Conservation (phyloP, 1,140 invertebrate species). For the Bombyx mandarina region DNA sequence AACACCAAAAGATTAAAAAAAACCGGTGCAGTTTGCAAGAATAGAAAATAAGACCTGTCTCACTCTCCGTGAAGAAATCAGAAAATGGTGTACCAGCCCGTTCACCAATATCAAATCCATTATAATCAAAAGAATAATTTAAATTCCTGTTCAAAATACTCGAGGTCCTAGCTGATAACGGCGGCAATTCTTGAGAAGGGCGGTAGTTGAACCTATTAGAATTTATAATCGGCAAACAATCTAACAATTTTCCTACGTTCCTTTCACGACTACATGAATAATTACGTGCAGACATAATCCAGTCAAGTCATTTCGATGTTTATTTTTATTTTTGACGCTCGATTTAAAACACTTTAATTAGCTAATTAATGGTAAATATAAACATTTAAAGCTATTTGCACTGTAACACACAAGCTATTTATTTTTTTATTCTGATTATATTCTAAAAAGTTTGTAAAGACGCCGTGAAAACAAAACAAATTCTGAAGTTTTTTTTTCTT, state of each 20-base stretch:
- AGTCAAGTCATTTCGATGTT: too few species aligned
- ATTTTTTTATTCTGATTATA: too few species aligned
- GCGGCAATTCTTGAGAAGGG: conserved; percentile 34
- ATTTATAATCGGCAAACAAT: conserved; percentile 55
- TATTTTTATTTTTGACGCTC: too few species aligned
- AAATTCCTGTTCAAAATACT: conserved; percentile 47
- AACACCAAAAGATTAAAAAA: conserved; percentile 1
- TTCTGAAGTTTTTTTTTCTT: too few species aligned
- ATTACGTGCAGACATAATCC: conserved; percentile 60
- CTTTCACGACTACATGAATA: conserved; percentile 53
- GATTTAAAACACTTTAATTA: too few species aligned
- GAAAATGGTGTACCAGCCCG: conserved; percentile 52
- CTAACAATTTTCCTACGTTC: conserved; percentile 45
- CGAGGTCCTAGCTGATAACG: conserved; percentile 40
- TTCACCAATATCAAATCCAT: conserved; percentile 31
- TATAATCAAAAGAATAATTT: conserved; percentile 36
- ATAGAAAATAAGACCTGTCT: conserved; percentile 26
- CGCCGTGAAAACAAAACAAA: too few species aligned
- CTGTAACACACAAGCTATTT: too few species aligned
- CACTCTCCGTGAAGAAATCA: conserved; percentile 59
- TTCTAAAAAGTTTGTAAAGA: too few species aligned
- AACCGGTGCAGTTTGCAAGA: neutral
- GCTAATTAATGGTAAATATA: too few species aligned
- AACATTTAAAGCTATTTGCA: too few species aligned
- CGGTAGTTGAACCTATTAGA: conserved; percentile 42